Base-by-base conservation (phyloP, 2,888 invertebrate species). In the Tipula helvola region DNA sequence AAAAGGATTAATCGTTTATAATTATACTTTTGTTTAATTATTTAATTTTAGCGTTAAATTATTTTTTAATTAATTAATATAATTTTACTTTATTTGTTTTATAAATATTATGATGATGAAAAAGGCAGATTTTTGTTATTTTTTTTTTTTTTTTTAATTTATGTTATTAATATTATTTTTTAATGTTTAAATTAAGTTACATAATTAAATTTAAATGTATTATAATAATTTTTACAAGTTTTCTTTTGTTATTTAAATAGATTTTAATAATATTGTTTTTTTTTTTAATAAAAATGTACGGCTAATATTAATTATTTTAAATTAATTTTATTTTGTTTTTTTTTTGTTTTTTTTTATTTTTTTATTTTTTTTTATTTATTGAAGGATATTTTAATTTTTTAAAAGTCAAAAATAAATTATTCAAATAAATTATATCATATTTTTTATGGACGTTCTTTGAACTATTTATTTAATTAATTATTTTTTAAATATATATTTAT, bases 361-460 rank as follows among this genome's bases (percentile, higher is more conserved):
- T 28, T 71, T 28, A 3, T 28, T 28, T 71, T 71, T 71, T 71
- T 71, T 71, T n/a, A 71, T 71, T 71, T 71, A 71, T 71, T 71
- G 71, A 71, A 71, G 71, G 71, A 71, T 71, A 71, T 71, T 71
- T 71, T 71, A 71, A 71, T 71, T 71, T 71, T 57, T 71, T 71
- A 28, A 71, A 71, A 71, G 71, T 71, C 71, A 71, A 28, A 52
- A 71, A 71, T 28, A 71, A 71, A 71, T 71, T 71, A 28, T 71
- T 71, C 28, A 71, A 71, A 71, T 71, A 71, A 71, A 71, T 71
- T 71, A 71, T 71, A 71, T 18, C 28, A 71, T 71, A 71, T 71
- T 28, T 52, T 16, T 71, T 71, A 71, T 71, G 71, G 71, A 71
- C 71, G 71, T 71, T 71, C 71, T 71, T 71, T 71, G 71, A 71